Percentiles rank a stretch among this genome's conserved stretches.
These are phyloP conservation scores for Panthera uncia DNA, from an alignment of 2,113 vertebrate genomes.

Conservation along the genomic window DNA sequence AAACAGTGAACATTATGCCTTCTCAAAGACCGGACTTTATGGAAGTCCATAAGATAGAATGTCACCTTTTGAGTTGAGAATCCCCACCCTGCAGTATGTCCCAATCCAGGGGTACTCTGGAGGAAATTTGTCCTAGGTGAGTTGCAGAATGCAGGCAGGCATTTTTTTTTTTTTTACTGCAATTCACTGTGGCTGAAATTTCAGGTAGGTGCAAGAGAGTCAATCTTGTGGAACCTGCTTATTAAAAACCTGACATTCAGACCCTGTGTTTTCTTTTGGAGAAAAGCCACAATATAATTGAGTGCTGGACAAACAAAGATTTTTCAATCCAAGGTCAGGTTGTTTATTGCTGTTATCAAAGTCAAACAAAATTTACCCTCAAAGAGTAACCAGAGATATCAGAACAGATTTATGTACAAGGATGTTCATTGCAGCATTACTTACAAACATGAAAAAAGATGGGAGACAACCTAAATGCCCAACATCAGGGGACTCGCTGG, in stretches of 20 bases:
- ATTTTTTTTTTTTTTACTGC: neutral
- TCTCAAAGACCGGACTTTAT: neutral
- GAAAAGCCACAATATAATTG: conserved; percentile 56
- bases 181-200: neutral
- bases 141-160: neutral
- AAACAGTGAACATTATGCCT: neutral
- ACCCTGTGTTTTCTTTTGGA: conserved; percentile 30
- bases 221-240: conserved; percentile 43
- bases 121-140: conserved; percentile 30
- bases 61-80: neutral
- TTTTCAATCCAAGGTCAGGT: conserved; percentile 48
- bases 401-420: conserved; percentile 30
- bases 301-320: conserved; percentile 46
- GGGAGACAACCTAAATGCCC: neutral
- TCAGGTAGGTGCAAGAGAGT: conserved; percentile 37
- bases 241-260: conserved; percentile 55
- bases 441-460: conserved; percentile 22
- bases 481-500: neutral
- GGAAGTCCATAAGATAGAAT: neutral
- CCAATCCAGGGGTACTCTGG: neutral
- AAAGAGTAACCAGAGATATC: neutral
- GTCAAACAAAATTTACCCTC: conserved; percentile 46
- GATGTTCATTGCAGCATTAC: conserved; percentile 26
- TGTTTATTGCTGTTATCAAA: conserved; percentile 49
- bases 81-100: neutral